Evolutionary conservation across 2,113 vertebrate species (phyloP), one percentile per base, ranked within the genome.

Genomic region (pig (Sus scrofa)): DNA sequence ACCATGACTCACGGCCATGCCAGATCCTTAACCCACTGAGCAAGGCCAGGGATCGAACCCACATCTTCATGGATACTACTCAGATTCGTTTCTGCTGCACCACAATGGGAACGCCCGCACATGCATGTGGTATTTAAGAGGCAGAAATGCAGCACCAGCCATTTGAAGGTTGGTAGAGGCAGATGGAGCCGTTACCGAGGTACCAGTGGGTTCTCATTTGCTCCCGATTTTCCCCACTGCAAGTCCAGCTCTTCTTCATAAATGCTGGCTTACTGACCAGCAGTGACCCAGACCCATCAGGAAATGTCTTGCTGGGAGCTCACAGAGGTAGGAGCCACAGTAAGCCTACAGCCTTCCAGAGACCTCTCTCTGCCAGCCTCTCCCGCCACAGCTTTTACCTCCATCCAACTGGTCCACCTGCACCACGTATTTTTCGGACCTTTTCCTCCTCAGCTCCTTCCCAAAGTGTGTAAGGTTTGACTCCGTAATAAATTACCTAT

Each of bases 301-400:
- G 16, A 78, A 52, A 15, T n/a, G 19, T 50, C 86, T 68, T 62
- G 32, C 30, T n/a, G 15, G 65, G 60, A 86, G 12, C 54, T 86
- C 68, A 95, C 39, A 77, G 39, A 52, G 32, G n/a, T 13, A 44
- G 44, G 87, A 52, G 13, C 67, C 39, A 27, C 20, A 14, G 78
- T n/a, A 19, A 26, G 50, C 44, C 0, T 0, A 15, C 15, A 39
- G n/a, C 27, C 68, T 91, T 84, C 58, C 39, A 22, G 32, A 89
- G 4, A 20, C 77, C 44, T 52, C 65, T 4, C n/a, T n/a, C 13
- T 22, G 7, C 32, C 13, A 15, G 44, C 27, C 20, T 58, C 34
- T 87, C 32, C 50, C 0, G 4, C 4, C 1, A 6, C 0, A 67
- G 30, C 16, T 68, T 52, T 32, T 44, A 22, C 16, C 2, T 2